Percentiles rank a stretch among this genome's conserved stretches.
Conservation (phyloP, 2,888 invertebrate species). For the Celastrina argiolus region DNA sequence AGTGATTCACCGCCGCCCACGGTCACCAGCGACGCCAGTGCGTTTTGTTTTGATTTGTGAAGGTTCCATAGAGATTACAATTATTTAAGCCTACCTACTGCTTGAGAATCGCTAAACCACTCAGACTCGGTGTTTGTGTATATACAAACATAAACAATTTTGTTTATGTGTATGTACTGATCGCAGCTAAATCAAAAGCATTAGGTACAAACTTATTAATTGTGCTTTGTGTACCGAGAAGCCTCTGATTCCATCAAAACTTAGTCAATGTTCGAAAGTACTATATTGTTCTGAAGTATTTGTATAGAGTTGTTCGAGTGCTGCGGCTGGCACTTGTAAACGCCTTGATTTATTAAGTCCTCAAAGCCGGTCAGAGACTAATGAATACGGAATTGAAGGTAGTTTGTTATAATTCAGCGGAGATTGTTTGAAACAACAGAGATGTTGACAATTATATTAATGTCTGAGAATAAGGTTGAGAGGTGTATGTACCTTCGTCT, state of each 20-base stretch:
- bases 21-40: too few relatives aligned
- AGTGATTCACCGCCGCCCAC: too few relatives aligned
- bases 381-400: constrained; percentile 3
- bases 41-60: too few relatives aligned
- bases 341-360: constrained; percentile 8
- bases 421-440: neutral
- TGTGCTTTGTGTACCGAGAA: constrained; percentile 12
- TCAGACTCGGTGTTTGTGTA: too few relatives aligned
- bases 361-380: constrained; percentile 3
- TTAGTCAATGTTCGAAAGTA: constrained; percentile 7
- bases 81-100: too few relatives aligned
- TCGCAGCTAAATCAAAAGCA: neutral
- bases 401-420: neutral
- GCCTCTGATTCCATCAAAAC: constrained; percentile 15
- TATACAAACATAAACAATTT: too few relatives aligned
- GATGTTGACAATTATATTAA: neutral
- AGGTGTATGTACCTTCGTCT: too few relatives aligned
- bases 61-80: too few relatives aligned
- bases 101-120: too few relatives aligned
- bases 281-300: constrained; percentile 1
- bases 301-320: constrained; percentile 12
- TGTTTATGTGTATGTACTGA: too few relatives aligned
- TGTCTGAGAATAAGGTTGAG: neutral
- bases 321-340: constrained; percentile 7
- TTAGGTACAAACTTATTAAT: constrained; percentile 5